A percentile compares a stretch with the other conserved stretches of the same genome.
Evolutionary conservation across 2,888 invertebrate genomes (phyloP).

Genomic region (Tholera decimalis): DNA sequence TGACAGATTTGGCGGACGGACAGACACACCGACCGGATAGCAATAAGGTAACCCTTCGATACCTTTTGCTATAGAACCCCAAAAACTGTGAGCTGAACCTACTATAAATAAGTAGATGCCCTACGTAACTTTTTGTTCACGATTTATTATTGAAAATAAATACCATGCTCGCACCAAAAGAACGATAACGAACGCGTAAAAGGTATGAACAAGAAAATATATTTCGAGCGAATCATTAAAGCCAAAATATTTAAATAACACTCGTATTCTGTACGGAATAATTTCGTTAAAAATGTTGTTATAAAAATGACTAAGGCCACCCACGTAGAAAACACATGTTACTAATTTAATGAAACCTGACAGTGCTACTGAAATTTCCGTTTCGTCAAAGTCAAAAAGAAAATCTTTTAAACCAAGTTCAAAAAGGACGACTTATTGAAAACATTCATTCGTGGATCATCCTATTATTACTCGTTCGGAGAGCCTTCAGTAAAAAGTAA

Average conservation of each 20-base stretch:
- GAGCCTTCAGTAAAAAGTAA: constrained; percentile 83
- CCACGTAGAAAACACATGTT: constrained; percentile 14
- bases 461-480: constrained; percentile 82
- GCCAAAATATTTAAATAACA: background rate
- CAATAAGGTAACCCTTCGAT: too few relatives aligned
- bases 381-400: constrained; percentile 44
- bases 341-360: background rate
- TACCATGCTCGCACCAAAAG: background rate
- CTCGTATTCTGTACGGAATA: too few relatives aligned
- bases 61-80: background rate
- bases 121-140: background rate
- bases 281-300: background rate
- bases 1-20: background rate
- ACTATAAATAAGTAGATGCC: background rate
- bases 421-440: constrained; percentile 83
- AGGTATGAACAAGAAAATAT: background rate
- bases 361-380: constrained; percentile 22
- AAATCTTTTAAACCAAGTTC: constrained; percentile 70
- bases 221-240: background rate
- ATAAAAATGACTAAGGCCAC: background rate
- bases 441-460: constrained; percentile 86
- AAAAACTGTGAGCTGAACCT: background rate
- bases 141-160: constrained; percentile 1
- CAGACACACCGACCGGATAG: too few relatives aligned
- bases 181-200: background rate